Conservation (phyloP, 2,113 vertebrate genomes). For the Coptodon rendalli region DNA sequence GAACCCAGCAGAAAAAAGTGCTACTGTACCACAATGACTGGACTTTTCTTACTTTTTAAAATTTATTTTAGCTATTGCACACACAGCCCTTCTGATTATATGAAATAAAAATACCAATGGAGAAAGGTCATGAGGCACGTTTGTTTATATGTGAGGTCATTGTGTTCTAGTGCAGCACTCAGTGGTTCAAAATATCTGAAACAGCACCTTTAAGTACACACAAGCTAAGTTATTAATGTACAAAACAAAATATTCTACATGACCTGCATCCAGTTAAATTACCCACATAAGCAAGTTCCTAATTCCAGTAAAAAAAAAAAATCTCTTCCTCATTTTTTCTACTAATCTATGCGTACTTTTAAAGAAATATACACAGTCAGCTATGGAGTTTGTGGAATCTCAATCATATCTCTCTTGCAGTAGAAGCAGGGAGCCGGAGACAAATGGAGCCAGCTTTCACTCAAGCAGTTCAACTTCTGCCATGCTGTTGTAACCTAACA, state of each 20-base stretch:
- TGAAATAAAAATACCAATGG: neutral
- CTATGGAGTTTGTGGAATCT: neutral
- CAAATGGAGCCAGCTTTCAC: conserved; percentile 24
- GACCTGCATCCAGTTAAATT: neutral
- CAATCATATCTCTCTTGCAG: neutral
- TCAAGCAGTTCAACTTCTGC: conserved; percentile 23
- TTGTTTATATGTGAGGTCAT: neutral
- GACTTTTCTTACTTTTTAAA: neutral
- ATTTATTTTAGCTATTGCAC: neutral
- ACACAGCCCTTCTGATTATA: neutral
- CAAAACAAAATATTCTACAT: neutral
- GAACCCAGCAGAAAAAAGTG: neutral
- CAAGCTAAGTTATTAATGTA: neutral
- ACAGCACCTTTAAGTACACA: neutral
- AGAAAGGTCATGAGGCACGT: neutral
- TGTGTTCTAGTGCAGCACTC: neutral
- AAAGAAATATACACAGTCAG: neutral
- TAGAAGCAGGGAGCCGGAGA: neutral
- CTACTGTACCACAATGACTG: neutral
- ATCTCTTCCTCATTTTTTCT: neutral
- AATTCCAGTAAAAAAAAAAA: neutral
- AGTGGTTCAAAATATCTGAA: neutral
- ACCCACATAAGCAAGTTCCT: neutral
- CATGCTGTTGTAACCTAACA: conserved; percentile 36
- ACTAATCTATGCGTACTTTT: neutral